Evolutionary conservation across 2,797 vertebrate species (phyloP).

Genomic region (Pantherophis alleghaniensis): DNA sequence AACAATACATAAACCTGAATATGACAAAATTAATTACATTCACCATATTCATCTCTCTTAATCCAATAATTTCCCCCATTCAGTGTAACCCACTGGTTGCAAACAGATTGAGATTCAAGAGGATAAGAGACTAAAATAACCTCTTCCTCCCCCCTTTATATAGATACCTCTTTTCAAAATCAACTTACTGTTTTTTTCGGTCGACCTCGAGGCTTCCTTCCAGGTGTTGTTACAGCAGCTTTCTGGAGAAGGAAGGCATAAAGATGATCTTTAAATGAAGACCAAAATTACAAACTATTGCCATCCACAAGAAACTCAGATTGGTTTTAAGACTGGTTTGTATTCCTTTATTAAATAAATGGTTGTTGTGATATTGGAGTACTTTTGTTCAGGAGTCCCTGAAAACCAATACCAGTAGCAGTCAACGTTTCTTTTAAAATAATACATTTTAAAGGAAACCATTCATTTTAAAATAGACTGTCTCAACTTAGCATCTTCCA

Average conservation of each 20-base stretch:
- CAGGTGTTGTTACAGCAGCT: slow-evolving; percentile 79
- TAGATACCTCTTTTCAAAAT: not conserved
- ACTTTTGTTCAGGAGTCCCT: not conserved
- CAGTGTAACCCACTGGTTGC: not conserved
- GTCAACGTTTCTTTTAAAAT: not conserved
- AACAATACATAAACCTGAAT: too few species aligned
- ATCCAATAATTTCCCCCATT: not conserved
- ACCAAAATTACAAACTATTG: too few species aligned
- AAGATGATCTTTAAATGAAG: not conserved
- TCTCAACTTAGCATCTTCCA: not conserved
- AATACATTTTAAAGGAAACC: not conserved
- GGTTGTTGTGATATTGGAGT: not conserved
- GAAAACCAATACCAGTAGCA: not conserved
- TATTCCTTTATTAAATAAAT: not conserved
- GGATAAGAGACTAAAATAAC: not conserved
- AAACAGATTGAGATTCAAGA: not conserved
- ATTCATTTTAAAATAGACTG: not conserved
- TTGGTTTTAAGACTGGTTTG: not conserved
- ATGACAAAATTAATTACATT: not conserved
- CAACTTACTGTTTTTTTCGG: slow-evolving; percentile 89
- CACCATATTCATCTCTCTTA: not conserved
- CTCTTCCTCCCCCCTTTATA: not conserved
- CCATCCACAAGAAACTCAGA: not conserved
- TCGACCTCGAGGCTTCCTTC: slow-evolving; percentile 88
- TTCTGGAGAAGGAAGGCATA: slow-evolving; percentile 72